Percentiles rank a stretch among this genome's conserved stretches.
These are phyloP conservation scores for Azemiops feae DNA, from an alignment of 2,113 vertebrate genomes.

Conservation along the genomic window DNA sequence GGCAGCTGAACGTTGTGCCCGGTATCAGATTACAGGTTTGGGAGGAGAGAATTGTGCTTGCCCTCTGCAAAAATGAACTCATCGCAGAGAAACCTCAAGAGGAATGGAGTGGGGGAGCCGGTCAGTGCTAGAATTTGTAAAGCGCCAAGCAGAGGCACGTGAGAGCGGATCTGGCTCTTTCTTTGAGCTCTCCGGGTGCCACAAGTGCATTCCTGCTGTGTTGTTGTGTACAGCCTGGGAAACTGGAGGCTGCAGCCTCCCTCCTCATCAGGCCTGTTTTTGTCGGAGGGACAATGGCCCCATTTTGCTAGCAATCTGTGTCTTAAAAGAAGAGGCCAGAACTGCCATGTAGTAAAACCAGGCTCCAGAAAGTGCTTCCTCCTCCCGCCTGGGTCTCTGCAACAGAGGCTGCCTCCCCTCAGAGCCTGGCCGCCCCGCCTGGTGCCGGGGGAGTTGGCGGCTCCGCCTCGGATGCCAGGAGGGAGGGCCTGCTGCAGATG, in stretches of 20 bases:
- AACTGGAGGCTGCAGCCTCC: rapidly evolving
- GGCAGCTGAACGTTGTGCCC: neutral
- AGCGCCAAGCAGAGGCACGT: neutral
- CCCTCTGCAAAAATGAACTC: neutral
- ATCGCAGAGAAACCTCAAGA: too few species aligned
- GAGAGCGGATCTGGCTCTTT: neutral
- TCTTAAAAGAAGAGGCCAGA: neutral
- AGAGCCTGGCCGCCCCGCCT: neutral
- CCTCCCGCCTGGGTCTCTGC: neutral
- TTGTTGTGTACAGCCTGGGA: neutral
- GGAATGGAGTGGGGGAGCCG: neutral
- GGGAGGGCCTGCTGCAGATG: constrained; percentile 22
- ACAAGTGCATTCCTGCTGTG: neutral
- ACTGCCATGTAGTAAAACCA: rapidly evolving
- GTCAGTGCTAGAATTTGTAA: neutral
- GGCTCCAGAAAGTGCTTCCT: rapidly evolving
- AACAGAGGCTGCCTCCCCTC: neutral
- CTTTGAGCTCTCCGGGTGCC: rapidly evolving
- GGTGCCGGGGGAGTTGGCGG: neutral
- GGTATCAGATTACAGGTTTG: too few species aligned
- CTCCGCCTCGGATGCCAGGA: rapidly evolving
- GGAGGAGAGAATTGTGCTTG: too few species aligned
- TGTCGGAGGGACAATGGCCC: neutral
- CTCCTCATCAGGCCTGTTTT: neutral
- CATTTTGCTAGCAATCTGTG: neutral